Base-by-base conservation (phyloP, 2,888 invertebrate genomes). In the Eupithecia subfuscata region DNA sequence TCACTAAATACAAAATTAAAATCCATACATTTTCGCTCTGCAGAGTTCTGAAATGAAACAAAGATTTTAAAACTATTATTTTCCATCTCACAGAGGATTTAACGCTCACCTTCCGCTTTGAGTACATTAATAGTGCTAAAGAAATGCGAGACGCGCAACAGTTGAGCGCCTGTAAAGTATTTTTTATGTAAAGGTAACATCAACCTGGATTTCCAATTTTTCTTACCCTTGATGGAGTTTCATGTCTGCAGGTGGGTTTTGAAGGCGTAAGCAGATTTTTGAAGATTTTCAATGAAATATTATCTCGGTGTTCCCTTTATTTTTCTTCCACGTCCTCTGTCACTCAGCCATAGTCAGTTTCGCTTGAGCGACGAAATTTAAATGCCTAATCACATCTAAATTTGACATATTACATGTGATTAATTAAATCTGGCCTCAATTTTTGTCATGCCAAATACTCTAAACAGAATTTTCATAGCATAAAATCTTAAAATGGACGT, bases 41-140 rank as follows among this genome's bases (percentile, higher is more conserved):
- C 3, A n/a, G n/a, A 18, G 56, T 65, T 67, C 52, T 52, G 64
- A 34, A 30, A 73, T 45, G 63, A 64, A 73, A 73, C 45, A 73
- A 73, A 69, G 63, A 73, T 63, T 73, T 73, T 69, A 63, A 72
- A 73, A 64, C 69, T 45, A 69, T 64, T 69, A 63, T 73, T 69
- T 69, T 69, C 63, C 37, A 22, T 69, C 69, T 73, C 48, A 63
- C 60, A 60, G 40, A 60, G 40, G 60, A 60, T 70, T 70, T 70
- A 37, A 40, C 70, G 69, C 63, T 63, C 30, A 45, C 69, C 34
- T 69, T 63, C 37, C 40, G 40, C 43, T 69, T 69, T 63, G 69
- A 73, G 48, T 45, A 63, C 63, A 68, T 63, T 69, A 73, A 69
- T 69, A 69, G 73, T 63, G 73, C 37, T 48, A 69, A 69, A 64